Base-by-base conservation (phyloP, 2,888 invertebrate genomes). In the Leistus spinibarbis region DNA sequence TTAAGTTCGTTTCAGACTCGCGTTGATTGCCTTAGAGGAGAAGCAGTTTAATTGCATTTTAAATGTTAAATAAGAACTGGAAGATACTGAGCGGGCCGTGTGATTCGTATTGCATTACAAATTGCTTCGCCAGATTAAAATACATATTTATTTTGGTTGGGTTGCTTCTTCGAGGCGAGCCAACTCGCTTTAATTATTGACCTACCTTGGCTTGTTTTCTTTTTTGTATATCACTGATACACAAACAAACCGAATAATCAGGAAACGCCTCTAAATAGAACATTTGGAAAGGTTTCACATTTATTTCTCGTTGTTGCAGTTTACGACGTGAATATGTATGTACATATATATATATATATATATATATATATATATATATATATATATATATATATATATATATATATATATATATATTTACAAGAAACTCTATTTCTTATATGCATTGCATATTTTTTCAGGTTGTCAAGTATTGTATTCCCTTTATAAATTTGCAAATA, bases 1-100 rank as follows among this genome's bases (percentile, higher is more conserved):
- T 53, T 63, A 70, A 70, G 70, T 70, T 40, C 40, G n/a, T n/a
- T 69, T 69, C 27, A 69, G 69, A 27, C 60, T 16, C 20, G 63
- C 27, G 70, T 70, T 70, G 70, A 70, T 70, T 70, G 70, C 63
- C n/a, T 53, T 40, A 10, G 22, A 70, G 54, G 53, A 16, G 54
- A 17, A 56, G 9, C 54, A 62, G 54, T 62, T 63, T 70, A 70
- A 70, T 70, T 70, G 63, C 70, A 63, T 70, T 70, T 70, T 70
- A 70, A 70, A 70, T 70, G 70, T 70, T 70, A 63, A 63, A 70
- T 70, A 70, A 70, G 70, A 70, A 70, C 40, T 40, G 40, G 40
- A 1, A 13, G 40, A 7, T 40, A 40, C 40, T 1, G 40, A 13
- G 1, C 1, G 40, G 13, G 5, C 40, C 40, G 40, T 40, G 40